Evolutionary conservation across 2,113 vertebrate genomes (phyloP), one percentile per base, ranked within the genome.

Genomic region (Boulengeromyrus knoepffleri): DNA sequence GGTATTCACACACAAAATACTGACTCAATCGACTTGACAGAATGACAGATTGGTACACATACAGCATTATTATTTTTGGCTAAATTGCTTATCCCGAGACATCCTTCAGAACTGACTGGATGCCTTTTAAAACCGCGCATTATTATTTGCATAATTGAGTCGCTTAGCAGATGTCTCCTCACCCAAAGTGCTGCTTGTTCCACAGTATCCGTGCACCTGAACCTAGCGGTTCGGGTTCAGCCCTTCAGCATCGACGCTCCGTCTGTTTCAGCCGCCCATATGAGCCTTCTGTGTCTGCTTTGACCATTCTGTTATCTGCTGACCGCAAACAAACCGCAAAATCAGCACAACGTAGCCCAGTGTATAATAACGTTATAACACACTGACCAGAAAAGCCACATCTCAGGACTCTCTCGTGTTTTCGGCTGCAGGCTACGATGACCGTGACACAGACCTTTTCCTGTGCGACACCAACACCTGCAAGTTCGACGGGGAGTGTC

Each of bases 401-500:
- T 88, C 84, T 91, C 39, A 83, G 10, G 19, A 9, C n/a, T 74
- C n/a, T 56, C 19, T 39, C 80, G 70, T 87, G 93, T 93, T 92
- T 96, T 87, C 95, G 89, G 93, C 95, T 97, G 92, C 95, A 99
- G 99, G 98, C 97, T 99, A 97, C 46, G 99, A 99, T 95, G 99
- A 99, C 93, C 97, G 97, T 95, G 99, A 99, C 96, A 99, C 99
- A 24, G 99, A 99, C 96, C 97, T 99, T 93, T 99, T 99, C 96
- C 95, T 99, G 93, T 99, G 99, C 91, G 98, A 99, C 95, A 99
- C 97, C 94, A 99, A 99, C 97, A 98, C 99, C 91, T 99, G 99
- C 97, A 99, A 99, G 97, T 99, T 99, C 92, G 99, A 99, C 80
- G 99, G 98, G 89, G 98, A 99, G 93, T 99, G 99, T 95, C 97